Base-by-base conservation (phyloP, 2,797 vertebrate genomes). In the Morus bassanus region DNA sequence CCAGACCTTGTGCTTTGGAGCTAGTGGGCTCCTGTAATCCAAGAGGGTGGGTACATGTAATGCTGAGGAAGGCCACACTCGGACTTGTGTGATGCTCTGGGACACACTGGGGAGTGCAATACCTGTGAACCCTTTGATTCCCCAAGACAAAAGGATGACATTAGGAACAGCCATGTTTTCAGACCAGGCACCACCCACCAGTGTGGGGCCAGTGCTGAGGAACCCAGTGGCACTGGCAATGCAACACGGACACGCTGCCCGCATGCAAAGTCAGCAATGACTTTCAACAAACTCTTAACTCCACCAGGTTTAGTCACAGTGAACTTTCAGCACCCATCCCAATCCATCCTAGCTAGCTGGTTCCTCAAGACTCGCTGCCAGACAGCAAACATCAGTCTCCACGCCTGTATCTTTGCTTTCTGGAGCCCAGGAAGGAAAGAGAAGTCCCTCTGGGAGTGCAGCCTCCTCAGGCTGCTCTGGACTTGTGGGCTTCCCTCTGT, bases 231-330 rank as follows among this genome's bases (percentile, higher is more conserved):
- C 35, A 74, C 19, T 59, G 50, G 18, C 65, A 39, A 8, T n/a
- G 50, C 41, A 67, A 83, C 3, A 11, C 0, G 0, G 25, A 46
- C 27, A 41, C 0, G 1, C 25, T 68, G 15, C 43, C 56, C 2
- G 2, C 30, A 15, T 1, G 1, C 3, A 3, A 46, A 35, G 23
- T 39, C 5, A 5, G 33, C 30, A 76, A 6, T 23, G 18, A 46
- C 72, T 91, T 91, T 68, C 45, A 83, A 8, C 27, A n/a, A 90
- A 78, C 24, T 7, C 53, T 74, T 53, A 79, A n/a, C 37, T 78
- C 56, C n/a, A 46, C 27, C 43, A 57, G 50, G 7, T 81, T 74
- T 78, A 86, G 25, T 50, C 30, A 69, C 46, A 69, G 35, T 18
- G 30, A 84, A 14, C 13, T 91, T 75, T 77, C 5, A 6, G 59